Evolutionary conservation across 2,888 invertebrate species (phyloP), one percentile per base, ranked within the genome.

Genomic region (Sabatieria punctata): DNA sequence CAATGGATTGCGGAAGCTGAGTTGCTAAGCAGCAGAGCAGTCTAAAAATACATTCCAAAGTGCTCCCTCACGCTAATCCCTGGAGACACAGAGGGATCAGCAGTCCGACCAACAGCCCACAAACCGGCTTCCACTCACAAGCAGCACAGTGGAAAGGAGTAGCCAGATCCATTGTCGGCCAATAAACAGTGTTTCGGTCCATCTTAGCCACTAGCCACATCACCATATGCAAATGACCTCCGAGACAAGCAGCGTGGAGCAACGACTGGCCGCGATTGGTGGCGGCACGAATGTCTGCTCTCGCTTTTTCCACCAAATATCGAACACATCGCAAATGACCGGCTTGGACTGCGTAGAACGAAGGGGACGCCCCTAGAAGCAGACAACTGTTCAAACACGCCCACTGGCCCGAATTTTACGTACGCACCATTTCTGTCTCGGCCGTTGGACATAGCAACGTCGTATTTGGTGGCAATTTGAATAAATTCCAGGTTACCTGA

Each of bases 131-230:
- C n/a, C 19, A 50, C 55, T 45, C 35, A 57, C 58, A 60, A 13
- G 58, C 57, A 15, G 59, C 59, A 50, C 58, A 60, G 45, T 61
- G 61, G 21, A 61, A 47, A 4, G 57, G 52, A 33, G 56, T 60
- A 4, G 61, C 60, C 30, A 50, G 44, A 43, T 61, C 60, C 30
- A 53, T 50, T 0, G 60, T 61, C 23, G 52, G 54, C 55, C 56
- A 57, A 2, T 55, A 43, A 23, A 57, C 51, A 1, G 58, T 50
- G 33, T 54, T 54, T 4, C 49, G 36, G n/a, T 49, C 45, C 48
- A 51, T 45, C 23, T 41, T 36, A n/a, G 27, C 21, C 8, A 52
- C 39, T 18, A 52, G 44, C 44, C 49, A 52, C 42, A 46, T 37
- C 25, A 55, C 56, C 27, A 59, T 53, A 30, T 52, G 52, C 6